These are phyloP conservation scores for Ferrisia virgata DNA, from an alignment of 2,888 invertebrate species.

Conservation along the genomic window DNA sequence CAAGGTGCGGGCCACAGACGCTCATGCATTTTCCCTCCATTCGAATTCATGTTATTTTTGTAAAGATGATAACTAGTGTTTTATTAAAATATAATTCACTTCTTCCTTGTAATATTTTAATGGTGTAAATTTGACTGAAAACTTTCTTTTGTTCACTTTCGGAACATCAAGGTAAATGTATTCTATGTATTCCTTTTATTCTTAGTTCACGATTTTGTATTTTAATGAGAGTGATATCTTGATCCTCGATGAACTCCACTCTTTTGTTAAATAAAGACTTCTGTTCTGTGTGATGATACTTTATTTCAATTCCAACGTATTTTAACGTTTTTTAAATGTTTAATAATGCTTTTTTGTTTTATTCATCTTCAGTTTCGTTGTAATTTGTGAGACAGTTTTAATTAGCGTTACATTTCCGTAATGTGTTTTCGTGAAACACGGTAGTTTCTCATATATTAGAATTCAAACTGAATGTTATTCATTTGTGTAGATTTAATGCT, in stretches of 20 bases:
- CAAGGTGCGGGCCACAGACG: no score
- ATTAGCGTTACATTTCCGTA: not conserved
- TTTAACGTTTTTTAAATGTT: not conserved
- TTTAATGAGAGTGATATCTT: not conserved
- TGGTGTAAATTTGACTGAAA: no score
- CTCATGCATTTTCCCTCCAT: conserved; percentile 37
- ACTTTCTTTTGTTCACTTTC: no score
- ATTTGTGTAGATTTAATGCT: not conserved
- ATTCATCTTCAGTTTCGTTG: not conserved
- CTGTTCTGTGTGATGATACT: not conserved
- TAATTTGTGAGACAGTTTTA: not conserved
- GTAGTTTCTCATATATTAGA: not conserved
- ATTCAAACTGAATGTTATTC: not conserved
- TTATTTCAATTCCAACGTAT: not conserved
- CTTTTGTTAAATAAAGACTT: not conserved
- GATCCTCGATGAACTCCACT: not conserved
- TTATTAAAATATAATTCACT: not conserved
- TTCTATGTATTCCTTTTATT: no score
- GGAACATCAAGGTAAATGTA: no score
- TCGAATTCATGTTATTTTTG: not conserved
- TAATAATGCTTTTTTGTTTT: not conserved
- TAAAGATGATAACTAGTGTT: not conserved
- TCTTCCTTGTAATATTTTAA: no score
- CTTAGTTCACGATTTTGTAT: not conserved
- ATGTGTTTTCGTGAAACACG: not conserved